Evolutionary conservation across 2,888 invertebrate species (phyloP).

Genomic region (Drosophila barbarae): DNA sequence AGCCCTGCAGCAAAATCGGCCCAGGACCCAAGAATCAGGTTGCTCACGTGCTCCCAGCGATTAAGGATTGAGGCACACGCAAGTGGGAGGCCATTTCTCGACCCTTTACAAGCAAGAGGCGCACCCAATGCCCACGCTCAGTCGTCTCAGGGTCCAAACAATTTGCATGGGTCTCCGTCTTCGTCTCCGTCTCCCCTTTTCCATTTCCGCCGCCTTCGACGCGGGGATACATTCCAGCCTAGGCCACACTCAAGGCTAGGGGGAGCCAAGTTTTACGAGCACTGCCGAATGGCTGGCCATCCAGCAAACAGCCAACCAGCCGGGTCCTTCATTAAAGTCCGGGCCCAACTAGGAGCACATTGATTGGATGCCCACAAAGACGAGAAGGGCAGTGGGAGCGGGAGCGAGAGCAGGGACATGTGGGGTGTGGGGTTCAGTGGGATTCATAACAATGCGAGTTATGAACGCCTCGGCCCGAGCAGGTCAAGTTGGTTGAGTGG

Average conservation of each 20-base stretch:
- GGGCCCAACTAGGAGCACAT: conserved; percentile 43
- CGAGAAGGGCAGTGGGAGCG: not conserved
- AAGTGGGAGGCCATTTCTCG: conserved; percentile 39
- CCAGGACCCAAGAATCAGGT: conserved; percentile 28
- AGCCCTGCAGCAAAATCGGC: conserved; percentile 13
- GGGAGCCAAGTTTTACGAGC: conserved; percentile 42
- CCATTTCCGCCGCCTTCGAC: not conserved
- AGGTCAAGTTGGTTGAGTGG: conserved; percentile 62
- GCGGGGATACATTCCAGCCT: conserved; percentile 12
- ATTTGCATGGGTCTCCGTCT: conserved; percentile 52
- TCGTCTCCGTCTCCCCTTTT: not conserved
- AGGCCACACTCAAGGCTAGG: conserved; percentile 51
- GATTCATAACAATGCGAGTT: conserved; percentile 56
- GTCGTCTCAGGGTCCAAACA: conserved; percentile 15
- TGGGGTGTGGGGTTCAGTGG: not conserved
- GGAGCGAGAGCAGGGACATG: not conserved
- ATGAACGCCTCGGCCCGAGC: conserved; percentile 53
- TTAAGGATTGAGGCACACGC: conserved; percentile 52
- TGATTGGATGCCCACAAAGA: conserved; percentile 42
- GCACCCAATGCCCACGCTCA: conserved; percentile 52
- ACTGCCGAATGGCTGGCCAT: conserved; percentile 46
- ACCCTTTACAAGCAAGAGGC: conserved; percentile 55
- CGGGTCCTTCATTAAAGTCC: conserved; percentile 35
- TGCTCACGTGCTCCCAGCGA: conserved; percentile 56
- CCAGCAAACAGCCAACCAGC: conserved; percentile 32